Conservation (phyloP, 2,113 vertebrate genomes). For the Istiophorus platypterus region DNA sequence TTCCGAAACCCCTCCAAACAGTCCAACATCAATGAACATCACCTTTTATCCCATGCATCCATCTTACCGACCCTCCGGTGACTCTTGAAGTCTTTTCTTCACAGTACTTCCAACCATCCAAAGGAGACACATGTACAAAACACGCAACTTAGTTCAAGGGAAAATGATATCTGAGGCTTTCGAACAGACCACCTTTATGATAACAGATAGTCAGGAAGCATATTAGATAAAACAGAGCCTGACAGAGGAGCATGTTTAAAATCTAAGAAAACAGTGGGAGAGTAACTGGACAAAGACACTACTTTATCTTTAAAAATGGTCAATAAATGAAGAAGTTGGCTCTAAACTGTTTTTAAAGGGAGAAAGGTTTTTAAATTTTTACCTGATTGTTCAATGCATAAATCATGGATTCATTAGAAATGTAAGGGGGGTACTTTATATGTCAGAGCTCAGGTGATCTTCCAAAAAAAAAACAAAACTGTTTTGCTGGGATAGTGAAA, state of each 20-base stretch:
- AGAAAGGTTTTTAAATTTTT: neutral
- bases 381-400: neutral
- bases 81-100: neutral
- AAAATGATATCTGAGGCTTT: neutral
- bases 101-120: neutral
- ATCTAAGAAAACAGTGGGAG: neutral
- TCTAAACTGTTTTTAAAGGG: neutral
- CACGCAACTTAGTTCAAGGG: neutral
- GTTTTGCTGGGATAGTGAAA: neutral
- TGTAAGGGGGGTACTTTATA: neutral
- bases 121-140: neutral
- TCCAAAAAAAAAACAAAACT: neutral
- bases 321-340: neutral
- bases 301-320: neutral
- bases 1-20: neutral
- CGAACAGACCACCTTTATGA: slow-evolving; percentile 5
- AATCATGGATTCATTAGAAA: neutral
- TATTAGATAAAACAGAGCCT: neutral
- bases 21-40: neutral
- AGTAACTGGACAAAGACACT: neutral
- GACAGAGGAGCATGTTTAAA: neutral
- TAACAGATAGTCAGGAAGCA: neutral
- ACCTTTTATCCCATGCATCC: neutral
- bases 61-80: neutral
- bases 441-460: neutral